Evolutionary conservation across 2,888 invertebrate species (phyloP).

Genomic region (Nemapogon koenigi): DNA sequence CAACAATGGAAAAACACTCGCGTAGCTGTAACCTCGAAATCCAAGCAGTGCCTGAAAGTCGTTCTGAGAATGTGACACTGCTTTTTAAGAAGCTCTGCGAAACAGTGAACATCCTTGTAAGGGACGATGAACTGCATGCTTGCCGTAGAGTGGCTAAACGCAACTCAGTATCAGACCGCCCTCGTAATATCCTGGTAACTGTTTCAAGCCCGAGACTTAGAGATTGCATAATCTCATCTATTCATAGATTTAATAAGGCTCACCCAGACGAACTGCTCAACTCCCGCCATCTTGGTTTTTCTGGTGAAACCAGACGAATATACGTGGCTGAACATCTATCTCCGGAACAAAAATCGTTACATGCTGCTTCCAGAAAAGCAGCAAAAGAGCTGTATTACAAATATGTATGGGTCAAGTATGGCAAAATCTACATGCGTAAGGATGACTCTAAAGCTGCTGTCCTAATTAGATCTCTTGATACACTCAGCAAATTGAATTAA

Average conservation of each 20-base stretch:
- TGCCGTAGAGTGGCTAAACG: constrained; percentile 15
- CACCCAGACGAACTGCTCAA: constrained; percentile 9
- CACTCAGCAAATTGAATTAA: too few species aligned
- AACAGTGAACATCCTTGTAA: not conserved
- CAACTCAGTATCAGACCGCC: constrained; percentile 10
- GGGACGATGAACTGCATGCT: not conserved
- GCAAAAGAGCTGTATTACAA: too few species aligned
- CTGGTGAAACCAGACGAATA: constrained; percentile 10
- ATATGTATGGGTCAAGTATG: too few species aligned
- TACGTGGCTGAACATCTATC: constrained; percentile 15
- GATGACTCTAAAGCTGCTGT: too few species aligned
- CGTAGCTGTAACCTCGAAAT: constrained; percentile 13
- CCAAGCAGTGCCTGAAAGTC: constrained; percentile 13
- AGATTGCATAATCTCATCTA: constrained; percentile 14
- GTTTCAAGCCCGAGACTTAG: constrained; percentile 13
- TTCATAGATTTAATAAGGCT: constrained; percentile 14
- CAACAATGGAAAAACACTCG: constrained; percentile 12
- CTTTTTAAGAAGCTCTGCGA: constrained; percentile 10
- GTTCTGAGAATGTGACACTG: constrained; percentile 6
- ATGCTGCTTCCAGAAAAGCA: constrained; percentile 6
- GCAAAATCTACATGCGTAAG: too few species aligned
- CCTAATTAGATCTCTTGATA: too few species aligned
- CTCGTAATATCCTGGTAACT: too few species aligned
- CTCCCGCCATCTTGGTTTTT: constrained; percentile 9
- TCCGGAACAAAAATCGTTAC: constrained; percentile 13